Conservation (phyloP, 2,797 vertebrate genomes). For the Brachyrhaphis roseni region DNA sequence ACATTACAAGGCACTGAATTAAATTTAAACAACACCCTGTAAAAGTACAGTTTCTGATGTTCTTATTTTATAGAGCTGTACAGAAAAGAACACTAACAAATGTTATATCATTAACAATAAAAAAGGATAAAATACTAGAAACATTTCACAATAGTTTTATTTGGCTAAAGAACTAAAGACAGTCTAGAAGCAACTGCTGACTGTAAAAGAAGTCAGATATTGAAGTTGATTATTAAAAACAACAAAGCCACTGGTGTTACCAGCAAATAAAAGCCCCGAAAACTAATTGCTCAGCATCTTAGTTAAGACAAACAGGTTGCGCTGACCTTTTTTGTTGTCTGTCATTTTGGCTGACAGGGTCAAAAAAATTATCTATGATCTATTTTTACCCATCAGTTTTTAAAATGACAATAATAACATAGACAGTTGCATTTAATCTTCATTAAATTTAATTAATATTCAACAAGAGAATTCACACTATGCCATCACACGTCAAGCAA, state of each 20-base stretch:
- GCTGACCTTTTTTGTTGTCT: neutral
- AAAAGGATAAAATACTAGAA: neutral
- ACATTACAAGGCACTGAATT: conserved; percentile 12
- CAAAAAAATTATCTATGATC: neutral
- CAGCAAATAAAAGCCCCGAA: conserved; percentile 23
- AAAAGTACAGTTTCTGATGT: neutral
- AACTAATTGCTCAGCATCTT: conserved; percentile 1
- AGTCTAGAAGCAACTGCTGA: conserved; percentile 14
- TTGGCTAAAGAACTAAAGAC: conserved; percentile 27
- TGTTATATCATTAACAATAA: conserved; percentile 15
- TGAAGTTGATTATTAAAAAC: conserved; percentile 8
- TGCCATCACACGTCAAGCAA: neutral
- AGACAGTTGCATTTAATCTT: neutral
- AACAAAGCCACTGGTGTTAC: conserved; percentile 19
- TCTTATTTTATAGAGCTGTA: conserved; percentile 28
- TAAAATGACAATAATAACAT: neutral
- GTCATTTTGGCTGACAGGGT: neutral
- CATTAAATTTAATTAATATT: neutral
- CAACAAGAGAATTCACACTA: neutral
- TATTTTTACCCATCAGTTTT: neutral
- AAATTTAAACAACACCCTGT: neutral
- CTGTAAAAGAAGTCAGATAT: conserved; percentile 12
- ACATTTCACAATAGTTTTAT: neutral
- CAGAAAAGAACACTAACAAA: conserved; percentile 35
- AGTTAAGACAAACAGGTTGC: neutral